A percentile compares a stretch with the other conserved stretches of the same genome.
Conservation (phyloP, 2,888 invertebrate species). For the Drosophila siamana region DNA sequence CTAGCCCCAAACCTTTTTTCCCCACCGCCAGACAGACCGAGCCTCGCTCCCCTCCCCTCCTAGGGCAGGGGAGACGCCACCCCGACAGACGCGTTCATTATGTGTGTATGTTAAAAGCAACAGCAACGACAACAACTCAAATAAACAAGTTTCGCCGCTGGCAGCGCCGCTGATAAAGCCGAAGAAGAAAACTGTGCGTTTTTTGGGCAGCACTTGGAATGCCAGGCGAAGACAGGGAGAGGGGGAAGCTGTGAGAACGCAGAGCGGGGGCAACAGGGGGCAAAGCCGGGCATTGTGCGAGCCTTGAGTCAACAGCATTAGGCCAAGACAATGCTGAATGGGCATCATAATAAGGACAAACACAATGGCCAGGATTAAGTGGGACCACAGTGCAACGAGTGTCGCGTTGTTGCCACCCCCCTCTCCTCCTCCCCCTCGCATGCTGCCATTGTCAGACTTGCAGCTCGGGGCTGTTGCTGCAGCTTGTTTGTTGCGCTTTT, state of each 20-base stretch:
- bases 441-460: conserved; percentile 55
- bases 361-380: conserved; percentile 78
- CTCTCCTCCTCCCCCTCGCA: background rate
- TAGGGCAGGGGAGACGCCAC: too few relatives aligned
- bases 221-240: conserved; percentile 8
- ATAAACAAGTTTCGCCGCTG: conserved; percentile 60
- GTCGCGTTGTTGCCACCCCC: conserved; percentile 30
- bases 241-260: background rate
- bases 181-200: conserved; percentile 36
- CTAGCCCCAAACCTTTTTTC: background rate
- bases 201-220: conserved; percentile 23
- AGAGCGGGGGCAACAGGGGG: background rate
- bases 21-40: background rate
- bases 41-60: conserved; percentile 7
- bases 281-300: conserved; percentile 22
- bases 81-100: conserved; percentile 54
- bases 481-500: conserved; percentile 78
- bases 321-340: conserved; percentile 60
- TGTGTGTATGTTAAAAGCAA: conserved; percentile 17
- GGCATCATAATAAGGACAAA: conserved; percentile 68
- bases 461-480: conserved; percentile 54
- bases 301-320: conserved; percentile 64
- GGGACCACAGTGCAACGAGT: conserved; percentile 66
- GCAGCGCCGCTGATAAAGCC: conserved; percentile 45
- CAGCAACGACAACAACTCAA: conserved; percentile 46